Evolutionary conservation across 37 sponge, comb jelly and placozoan species (phyloP).

Genomic region (Chondrosia reniformis): DNA sequence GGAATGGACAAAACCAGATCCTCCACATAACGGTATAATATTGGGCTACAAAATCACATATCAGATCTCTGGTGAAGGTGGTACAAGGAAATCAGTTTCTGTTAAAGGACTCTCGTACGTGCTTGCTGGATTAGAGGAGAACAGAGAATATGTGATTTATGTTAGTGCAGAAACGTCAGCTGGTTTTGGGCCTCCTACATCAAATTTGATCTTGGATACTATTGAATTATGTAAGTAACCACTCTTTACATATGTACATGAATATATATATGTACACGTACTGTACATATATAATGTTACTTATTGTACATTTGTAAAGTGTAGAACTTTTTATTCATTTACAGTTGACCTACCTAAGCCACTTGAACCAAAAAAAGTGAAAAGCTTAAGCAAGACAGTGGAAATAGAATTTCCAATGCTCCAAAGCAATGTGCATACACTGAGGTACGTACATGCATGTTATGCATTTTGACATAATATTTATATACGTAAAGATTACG

Average conservation of each 20-base stretch:
- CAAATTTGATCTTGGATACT: neutral
- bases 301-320: too few relatives aligned
- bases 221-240: neutral
- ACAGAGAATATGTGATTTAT: neutral
- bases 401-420: neutral
- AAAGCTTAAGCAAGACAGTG: slow-evolving; percentile 4
- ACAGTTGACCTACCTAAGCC: neutral
- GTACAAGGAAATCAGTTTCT: neutral
- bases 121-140: neutral
- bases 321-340: too few relatives aligned
- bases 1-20: neutral
- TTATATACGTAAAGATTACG: neutral
- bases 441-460: neutral
- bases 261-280: neutral
- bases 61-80: neutral
- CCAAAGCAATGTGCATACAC: neutral
- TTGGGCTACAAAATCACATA: neutral
- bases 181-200: neutral
- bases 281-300: neutral
- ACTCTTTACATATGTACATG: neutral
- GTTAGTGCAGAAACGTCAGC: slow-evolving; percentile 5
- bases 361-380: neutral
- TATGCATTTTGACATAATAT: neutral
- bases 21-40: neutral
- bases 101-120: neutral